Percentiles rank a stretch among this genome's conserved stretches.
phyloP scores from a whole-genome alignment of 2,113 vertebrate genomes.

The Pterocles orientalis region DNA sequence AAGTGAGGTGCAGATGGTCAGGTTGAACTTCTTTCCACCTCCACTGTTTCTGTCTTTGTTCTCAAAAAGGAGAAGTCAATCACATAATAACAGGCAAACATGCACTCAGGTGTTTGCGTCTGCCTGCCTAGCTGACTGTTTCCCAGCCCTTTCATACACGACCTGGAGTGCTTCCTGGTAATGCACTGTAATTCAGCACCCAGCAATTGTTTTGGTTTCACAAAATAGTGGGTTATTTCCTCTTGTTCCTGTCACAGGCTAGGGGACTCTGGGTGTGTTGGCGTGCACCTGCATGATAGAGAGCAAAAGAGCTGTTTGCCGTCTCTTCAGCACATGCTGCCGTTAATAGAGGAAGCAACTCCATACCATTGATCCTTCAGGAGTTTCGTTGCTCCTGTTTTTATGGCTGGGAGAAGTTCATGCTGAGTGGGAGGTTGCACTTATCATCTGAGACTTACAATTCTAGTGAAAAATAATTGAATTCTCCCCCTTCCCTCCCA shows the following conservation, averaged over 20 bases:
- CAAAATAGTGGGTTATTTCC: not conserved
- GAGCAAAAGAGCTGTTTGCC: not conserved
- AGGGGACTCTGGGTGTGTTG: not conserved
- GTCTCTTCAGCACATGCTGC: not conserved
- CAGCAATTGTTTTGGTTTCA: constrained; percentile 11
- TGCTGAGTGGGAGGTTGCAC: not conserved
- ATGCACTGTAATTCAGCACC: constrained; percentile 23
- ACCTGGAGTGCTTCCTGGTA: constrained; percentile 4
- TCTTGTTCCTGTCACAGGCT: not conserved
- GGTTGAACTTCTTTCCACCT: not conserved
- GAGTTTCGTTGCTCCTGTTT: not conserved
- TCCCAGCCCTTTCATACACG: not conserved
- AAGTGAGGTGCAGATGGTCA: not conserved
- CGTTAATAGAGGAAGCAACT: not conserved
- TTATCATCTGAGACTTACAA: not conserved
- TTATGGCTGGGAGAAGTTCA: not conserved
- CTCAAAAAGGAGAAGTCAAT: constrained; percentile 7
- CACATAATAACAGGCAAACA: constrained; percentile 16
- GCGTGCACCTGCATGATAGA: not conserved
- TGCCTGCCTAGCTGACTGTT: not conserved
- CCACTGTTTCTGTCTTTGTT: not conserved
- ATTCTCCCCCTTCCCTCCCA: not conserved
- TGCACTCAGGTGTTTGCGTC: not conserved
- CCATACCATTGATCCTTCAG: accelerated
- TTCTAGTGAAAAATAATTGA: not conserved